These are phyloP conservation scores for Papilio xuthus DNA, from an alignment of 1,140 invertebrate genomes.

Conservation along the genomic window DNA sequence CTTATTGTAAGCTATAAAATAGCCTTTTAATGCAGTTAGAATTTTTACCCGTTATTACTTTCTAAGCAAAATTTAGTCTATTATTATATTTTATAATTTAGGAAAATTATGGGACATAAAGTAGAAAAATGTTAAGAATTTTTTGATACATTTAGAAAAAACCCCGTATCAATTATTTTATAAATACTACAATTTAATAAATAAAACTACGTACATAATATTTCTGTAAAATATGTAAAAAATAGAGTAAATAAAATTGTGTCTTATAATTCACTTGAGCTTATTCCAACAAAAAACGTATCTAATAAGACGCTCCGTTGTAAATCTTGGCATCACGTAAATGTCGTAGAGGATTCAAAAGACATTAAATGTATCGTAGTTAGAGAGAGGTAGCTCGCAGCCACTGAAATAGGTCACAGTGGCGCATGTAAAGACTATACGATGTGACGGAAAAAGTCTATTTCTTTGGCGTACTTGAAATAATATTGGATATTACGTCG, in stretches of 20 bases:
- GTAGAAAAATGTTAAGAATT: no score
- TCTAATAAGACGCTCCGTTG: background rate
- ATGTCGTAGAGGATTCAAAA: slow-evolving; percentile 23
- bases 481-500: background rate
- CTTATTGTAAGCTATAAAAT: no score
- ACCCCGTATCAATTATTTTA: no score
- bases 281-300: background rate
- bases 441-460: slow-evolving; percentile 18
- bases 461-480: slow-evolving; percentile 18
- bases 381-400: slow-evolving; percentile 12
- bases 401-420: slow-evolving; percentile 26
- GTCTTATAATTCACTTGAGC: background rate
- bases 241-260: background rate
- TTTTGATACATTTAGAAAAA: no score
- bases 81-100: no score
- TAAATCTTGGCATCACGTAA: slow-evolving; percentile 24
- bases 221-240: background rate
- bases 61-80: no score
- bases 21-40: no score
- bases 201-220: no score
- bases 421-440: background rate
- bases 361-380: slow-evolving; percentile 33
- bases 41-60: no score
- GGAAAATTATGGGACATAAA: no score
- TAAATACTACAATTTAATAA: no score